Conservation (phyloP, 2,113 vertebrate species). For the Hyperopisus bebe region DNA sequence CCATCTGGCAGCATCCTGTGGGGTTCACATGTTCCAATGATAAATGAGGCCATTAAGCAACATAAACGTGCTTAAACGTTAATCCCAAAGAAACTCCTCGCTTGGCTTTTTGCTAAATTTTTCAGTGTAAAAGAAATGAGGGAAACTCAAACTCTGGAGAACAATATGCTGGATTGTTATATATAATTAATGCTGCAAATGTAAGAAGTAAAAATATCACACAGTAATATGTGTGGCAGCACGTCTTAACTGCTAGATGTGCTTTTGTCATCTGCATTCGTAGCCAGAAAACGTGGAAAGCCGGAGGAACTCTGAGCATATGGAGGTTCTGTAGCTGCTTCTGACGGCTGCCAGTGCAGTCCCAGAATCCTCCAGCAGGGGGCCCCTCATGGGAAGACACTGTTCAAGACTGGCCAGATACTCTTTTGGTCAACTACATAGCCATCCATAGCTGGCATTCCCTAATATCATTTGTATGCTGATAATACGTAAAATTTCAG, state of each 20-base stretch:
- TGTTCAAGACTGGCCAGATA: slow-evolving; percentile 3
- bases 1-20: slow-evolving; percentile 57
- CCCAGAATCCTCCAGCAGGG: slow-evolving; percentile 35
- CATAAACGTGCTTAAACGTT: slow-evolving; percentile 56
- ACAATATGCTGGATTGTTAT: background rate
- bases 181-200: background rate
- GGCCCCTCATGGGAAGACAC: slow-evolving; percentile 36
- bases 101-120: background rate
- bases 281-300: background rate
- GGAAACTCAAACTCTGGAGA: background rate
- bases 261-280: background rate
- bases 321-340: background rate
- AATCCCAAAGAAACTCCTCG: slow-evolving; percentile 53
- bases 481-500: background rate
- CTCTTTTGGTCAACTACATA: background rate
- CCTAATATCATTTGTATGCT: background rate
- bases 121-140: background rate
- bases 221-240: background rate
- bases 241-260: background rate
- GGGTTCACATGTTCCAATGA: slow-evolving; percentile 45
- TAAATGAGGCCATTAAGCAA: slow-evolving; percentile 56
- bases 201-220: background rate
- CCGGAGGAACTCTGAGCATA: background rate
- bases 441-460: background rate
- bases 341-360: background rate